Evolutionary conservation across 1,140 invertebrate genomes (phyloP), one percentile per base, ranked within the genome.

Genomic region (Chelonus insularis): DNA sequence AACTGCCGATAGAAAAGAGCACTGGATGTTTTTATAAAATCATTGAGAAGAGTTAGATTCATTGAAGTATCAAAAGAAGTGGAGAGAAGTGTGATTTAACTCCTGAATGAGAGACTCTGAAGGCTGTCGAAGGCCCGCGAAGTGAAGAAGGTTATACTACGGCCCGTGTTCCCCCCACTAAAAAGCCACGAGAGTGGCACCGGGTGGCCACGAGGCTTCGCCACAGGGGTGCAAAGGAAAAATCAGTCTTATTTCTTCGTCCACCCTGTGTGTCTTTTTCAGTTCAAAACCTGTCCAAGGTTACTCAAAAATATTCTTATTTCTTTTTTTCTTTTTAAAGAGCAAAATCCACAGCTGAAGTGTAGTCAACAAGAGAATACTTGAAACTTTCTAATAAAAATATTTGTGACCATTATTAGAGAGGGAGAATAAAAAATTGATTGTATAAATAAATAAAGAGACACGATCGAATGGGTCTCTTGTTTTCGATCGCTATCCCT

Each of bases 121-220:
- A 25, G 14, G 47, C 18, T 36, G 23, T 14, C 12, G 62, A 62
- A 57, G 61, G 62, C 47, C 50, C 45, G 51, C 62, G 47, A 65
- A 54, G 61, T 62, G 48, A 66, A 67, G 68, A 68, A 72, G 70
- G 65, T 69, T 71, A 69, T 4, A 57, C 57, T 60, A 45, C 52
- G 69, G 71, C 72, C 68, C 68, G 68, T 74, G 68, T 65, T 64
- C 65, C 62, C 62, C 71, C 71, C 64, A 69, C 73, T 70, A 76
- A 77, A 70, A 55, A 59, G 39, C 50, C 70, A 65, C 64, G 45
- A 68, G 51, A 45, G 32, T 18, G 70, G 70, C 72, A 74, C 70
- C 71, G 71, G 69, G 70, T 72, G 72, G 72, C 70, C 73, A 74
- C 74, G 75, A 73, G 73, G 34, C 68, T 69, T n/a, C 73, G 66